Base-by-base conservation (phyloP, 2,888 invertebrate species). In the Ditylenchus weischeri region DNA sequence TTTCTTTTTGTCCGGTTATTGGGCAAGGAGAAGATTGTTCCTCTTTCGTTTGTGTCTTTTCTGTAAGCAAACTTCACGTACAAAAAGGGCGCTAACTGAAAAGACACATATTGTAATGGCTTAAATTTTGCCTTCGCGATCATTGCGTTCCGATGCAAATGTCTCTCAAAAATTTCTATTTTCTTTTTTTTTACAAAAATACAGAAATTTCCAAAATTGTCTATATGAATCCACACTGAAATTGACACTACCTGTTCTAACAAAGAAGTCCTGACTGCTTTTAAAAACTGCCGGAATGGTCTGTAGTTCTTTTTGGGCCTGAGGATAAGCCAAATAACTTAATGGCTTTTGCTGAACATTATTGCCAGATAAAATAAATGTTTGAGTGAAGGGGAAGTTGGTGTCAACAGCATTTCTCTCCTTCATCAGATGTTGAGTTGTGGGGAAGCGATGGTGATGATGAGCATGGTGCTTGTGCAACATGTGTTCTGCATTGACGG, bases 181-280 rank as follows among this genome's bases (percentile, higher is more conserved):
- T 5, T 5, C 29, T 29, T 29, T 29, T 29, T 29, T 29, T 50
- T 2, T 19, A 50, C 50, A 50, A 50, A 50, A 50, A 50, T 50
- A 6, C 21, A 6, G 21, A 50, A 50, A 50, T 4, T 50, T 6
- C 18, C n/a, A 21, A 50, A 50, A 50, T 50, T 50, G n/a, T n/a
- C n/a, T 29, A 29, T n/a, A 29, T 29, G 2, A 29, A 29, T 29
- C 29, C 29, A 54, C 29, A 54, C 54, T 18, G 54, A 15, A 18
- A 7, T 54, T 54, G 13, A 11, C 29, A 10, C 23, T n/a, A 64
- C 65, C 65, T 19, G 65, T 64, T 64, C 65, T 64, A 59, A 64
- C 62, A 21, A 57, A 60, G 36, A 64, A 64, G 35, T 64, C 65
- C 59, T 64, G 58, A 19, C 47, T 43, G 47, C 64, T 64, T 29